Conservation (phyloP, 2,797 vertebrate genomes). For the Lepilemur ruficaudatus region DNA sequence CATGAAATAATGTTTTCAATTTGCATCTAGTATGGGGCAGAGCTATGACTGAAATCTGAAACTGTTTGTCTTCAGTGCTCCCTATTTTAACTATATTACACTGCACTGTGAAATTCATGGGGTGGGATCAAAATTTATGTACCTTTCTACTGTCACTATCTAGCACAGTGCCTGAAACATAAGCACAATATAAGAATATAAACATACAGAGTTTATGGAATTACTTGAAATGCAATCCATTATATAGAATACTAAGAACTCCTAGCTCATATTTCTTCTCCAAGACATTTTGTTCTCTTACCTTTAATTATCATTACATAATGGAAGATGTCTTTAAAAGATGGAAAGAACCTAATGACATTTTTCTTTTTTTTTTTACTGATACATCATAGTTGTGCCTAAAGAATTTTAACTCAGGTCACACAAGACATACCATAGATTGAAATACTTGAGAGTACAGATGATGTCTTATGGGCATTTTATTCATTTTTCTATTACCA, state of each 20-base stretch:
- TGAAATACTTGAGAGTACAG: background rate
- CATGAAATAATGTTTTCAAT: background rate
- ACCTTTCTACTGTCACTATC: background rate
- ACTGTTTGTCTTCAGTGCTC: background rate
- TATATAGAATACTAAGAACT: background rate
- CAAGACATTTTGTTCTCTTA: background rate
- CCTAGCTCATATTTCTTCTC: background rate
- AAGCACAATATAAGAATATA: background rate
- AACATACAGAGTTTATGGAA: background rate
- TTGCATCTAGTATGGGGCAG: background rate
- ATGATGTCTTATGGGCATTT: background rate
- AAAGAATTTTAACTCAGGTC: background rate
- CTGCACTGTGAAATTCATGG: background rate
- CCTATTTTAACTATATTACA: background rate
- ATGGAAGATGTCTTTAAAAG: background rate
- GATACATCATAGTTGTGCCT: background rate
- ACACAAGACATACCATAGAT: background rate
- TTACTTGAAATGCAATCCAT: background rate
- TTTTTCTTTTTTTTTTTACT: background rate
- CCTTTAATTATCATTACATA: background rate
- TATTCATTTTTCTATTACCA: conserved; percentile 14
- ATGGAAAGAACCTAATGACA: background rate
- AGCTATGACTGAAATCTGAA: background rate
- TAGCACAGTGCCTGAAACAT: background rate
- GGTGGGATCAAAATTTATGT: background rate